These are phyloP conservation scores for Falcunculus frontatus DNA, from an alignment of 2,113 vertebrate species.

Conservation along the genomic window DNA sequence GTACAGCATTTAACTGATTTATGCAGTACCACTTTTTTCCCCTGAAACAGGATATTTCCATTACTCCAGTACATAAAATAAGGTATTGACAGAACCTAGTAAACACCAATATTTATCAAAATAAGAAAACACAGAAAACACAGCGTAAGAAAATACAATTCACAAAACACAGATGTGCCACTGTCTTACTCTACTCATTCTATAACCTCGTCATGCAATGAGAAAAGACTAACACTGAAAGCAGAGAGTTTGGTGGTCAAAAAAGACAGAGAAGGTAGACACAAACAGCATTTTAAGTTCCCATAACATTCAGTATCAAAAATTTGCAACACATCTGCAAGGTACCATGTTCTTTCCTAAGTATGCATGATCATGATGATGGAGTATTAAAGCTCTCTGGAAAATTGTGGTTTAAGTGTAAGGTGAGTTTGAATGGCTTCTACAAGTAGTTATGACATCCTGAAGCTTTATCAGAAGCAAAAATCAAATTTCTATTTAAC, in stretches of 20 bases:
- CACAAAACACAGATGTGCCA: background rate
- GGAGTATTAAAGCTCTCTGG: background rate
- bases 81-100: background rate
- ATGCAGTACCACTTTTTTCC: background rate
- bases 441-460: background rate
- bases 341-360: background rate
- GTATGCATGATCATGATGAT: background rate
- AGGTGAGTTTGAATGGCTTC: background rate
- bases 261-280: background rate
- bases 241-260: background rate
- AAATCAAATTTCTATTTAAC: conserved; percentile 35
- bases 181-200: background rate
- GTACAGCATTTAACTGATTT: background rate
- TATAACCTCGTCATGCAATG: background rate
- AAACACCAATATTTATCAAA: background rate
- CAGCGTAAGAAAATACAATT: background rate
- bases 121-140: background rate
- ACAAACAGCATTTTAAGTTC: background rate
- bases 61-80: background rate
- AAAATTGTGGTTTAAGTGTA: background rate
- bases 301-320: background rate
- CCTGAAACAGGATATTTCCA: background rate
- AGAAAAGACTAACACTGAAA: background rate
- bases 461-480: background rate
- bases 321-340: background rate